Percentiles rank a stretch among this genome's conserved stretches.
phyloP scores from a whole-genome alignment of 2,888 invertebrate genomes.

The Mimachlamys varia region DNA sequence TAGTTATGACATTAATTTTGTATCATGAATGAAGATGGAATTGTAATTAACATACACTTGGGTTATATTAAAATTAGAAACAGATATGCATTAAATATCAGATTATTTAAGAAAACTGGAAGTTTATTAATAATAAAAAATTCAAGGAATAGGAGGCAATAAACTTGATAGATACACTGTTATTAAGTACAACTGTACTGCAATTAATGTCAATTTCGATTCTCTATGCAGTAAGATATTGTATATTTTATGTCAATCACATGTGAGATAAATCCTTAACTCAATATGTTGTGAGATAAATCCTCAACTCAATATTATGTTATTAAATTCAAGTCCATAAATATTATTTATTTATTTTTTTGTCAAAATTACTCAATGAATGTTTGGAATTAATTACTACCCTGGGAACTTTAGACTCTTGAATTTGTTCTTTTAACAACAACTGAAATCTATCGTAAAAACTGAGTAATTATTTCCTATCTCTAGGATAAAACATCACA shows the following conservation, averaged over 20 bases:
- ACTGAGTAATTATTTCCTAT: not conserved
- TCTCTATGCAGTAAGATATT: not conserved
- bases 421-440: not conserved
- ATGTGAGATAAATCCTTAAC: not conserved
- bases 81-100: not conserved
- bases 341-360: not conserved
- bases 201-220: not conserved
- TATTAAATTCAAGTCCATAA: not conserved
- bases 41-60: not conserved
- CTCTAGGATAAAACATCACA: not conserved
- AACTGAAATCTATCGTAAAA: not conserved
- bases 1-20: not conserved
- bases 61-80: too few species aligned
- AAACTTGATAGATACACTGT: not conserved
- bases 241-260: not conserved
- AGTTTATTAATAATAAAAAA: not conserved
- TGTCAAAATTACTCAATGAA: not conserved
- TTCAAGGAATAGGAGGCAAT: not conserved
- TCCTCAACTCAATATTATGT: not conserved
- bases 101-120: not conserved
- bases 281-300: not conserved
- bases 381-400: not conserved
- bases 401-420: not conserved
- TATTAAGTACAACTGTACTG: not conserved
- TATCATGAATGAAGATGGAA: not conserved